Evolutionary conservation across 1,140 invertebrate species (phyloP), one percentile per base, ranked within the genome.

Genomic region (Micrasema minimum): DNA sequence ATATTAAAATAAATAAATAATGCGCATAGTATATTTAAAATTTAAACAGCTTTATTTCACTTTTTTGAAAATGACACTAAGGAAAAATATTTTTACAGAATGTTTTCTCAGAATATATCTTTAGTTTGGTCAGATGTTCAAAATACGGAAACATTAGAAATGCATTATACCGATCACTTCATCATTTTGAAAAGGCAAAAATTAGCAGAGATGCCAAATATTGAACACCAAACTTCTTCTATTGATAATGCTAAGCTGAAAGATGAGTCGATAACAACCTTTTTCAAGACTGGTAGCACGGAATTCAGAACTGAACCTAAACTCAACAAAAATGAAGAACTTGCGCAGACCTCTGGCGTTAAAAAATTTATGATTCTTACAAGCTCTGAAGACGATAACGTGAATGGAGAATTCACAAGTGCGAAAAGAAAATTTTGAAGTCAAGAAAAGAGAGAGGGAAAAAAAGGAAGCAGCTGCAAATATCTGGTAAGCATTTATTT

Each of bases 401-500:
- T 64, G 20, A 46, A 35, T 23, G 41, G 53, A 51, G 41, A 48
- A 53, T 38, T 43, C 16, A 31, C 18, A 6, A 71, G 14, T 31
- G 18, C 11, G 10, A 75, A 69, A 69, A 69, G n/a, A 72, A 70
- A 72, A 22, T 66, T 20, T 46, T 72, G 10, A 72, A 72, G 38
- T 70, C 69, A 7, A 72, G 45, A 67, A 69, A 55, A 14, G 66
- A 72, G 31, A 20, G 73, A 16, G 64, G 37, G 31, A 64, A 53
- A 31, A 75, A 64, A 61, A 50, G 16, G 7, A 48, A 66, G 38
- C 70, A 62, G 26, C 50, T 75, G 37, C 14, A 71, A 69, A 67
- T 70, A 61, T 75, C 74, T 11, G 74, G 74, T 75, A 45, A 66
- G 45, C 45, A 62, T 18, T 62, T 22, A 31, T n/a, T n/a, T n/a